These are phyloP conservation scores for Sminthurides aquaticus DNA, from an alignment of 2,888 invertebrate species.

Conservation along the genomic window DNA sequence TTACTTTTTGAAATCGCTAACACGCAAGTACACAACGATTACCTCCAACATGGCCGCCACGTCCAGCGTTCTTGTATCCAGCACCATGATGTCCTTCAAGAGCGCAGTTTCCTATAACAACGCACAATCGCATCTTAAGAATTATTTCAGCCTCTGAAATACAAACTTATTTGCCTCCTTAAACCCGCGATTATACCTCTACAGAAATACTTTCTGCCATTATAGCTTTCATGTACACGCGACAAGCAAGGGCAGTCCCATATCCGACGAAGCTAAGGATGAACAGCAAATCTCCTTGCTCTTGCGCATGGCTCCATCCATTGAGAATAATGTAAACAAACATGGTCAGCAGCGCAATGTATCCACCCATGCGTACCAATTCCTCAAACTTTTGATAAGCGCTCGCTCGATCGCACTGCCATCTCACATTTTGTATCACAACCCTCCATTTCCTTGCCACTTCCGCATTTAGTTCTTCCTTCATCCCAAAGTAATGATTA, in stretches of 20 bases:
- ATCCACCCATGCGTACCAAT: conserved; percentile 3
- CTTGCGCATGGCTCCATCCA: conserved; percentile 10
- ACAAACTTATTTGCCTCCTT: neutral
- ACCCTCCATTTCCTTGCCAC: conserved; percentile 2
- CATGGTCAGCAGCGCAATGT: conserved; percentile 8
- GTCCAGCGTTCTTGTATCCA: conserved; percentile 10
- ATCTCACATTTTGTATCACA: neutral
- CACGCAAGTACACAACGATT: neutral
- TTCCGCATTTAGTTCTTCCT: neutral
- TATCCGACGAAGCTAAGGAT: conserved; percentile 11
- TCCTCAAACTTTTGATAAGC: conserved; percentile 14
- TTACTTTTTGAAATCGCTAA: no score
- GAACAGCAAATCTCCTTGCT: conserved; percentile 4
- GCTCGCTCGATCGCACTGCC: conserved; percentile 10
- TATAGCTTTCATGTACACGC: conserved; percentile 14
- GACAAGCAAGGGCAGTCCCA: neutral
- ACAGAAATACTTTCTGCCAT: conserved; percentile 13
- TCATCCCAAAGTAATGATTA: neutral
- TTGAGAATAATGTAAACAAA: conserved; percentile 17
- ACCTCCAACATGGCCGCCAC: conserved; percentile 2
- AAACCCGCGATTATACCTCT: conserved; percentile 9
- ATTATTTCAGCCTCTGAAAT: neutral
- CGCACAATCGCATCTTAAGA: neutral
- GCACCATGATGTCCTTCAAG: neutral
- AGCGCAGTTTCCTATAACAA: conserved; percentile 1